Evolutionary conservation across 2,113 vertebrate species (phyloP).

Genomic region (Gopherus flavomarginatus): DNA sequence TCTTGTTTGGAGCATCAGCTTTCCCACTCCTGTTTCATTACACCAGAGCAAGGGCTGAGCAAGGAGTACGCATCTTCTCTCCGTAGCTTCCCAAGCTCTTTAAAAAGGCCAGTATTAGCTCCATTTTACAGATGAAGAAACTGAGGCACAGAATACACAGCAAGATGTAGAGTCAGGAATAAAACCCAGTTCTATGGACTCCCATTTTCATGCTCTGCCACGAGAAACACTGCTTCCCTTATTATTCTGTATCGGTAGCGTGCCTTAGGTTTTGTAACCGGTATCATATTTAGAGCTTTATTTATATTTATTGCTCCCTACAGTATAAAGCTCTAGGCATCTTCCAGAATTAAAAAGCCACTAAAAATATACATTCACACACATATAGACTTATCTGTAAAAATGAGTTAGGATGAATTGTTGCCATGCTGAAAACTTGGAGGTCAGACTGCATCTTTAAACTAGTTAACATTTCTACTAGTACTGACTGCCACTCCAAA

Average conservation of each 20-base stretch:
- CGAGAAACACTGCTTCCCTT: background rate
- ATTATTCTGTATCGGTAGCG: background rate
- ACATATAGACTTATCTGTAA: background rate
- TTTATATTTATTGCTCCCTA: background rate
- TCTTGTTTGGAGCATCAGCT: background rate
- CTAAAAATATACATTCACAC: background rate
- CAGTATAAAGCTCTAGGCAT: background rate
- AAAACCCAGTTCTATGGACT: background rate
- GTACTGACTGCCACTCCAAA: background rate
- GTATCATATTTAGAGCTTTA: background rate
- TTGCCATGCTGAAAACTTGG: background rate
- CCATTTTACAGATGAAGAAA: background rate
- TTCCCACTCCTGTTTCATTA: background rate
- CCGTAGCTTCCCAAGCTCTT: background rate
- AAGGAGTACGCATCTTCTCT: background rate
- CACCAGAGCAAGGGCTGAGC: too few relatives aligned
- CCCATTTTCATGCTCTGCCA: background rate
- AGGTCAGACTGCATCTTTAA: background rate
- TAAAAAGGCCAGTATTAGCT: background rate
- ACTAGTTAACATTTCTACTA: background rate
- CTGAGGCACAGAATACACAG: background rate
- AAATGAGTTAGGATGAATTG: background rate
- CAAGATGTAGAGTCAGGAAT: background rate
- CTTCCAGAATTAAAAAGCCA: background rate
- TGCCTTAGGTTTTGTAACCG: background rate